phyloP scores from a whole-genome alignment of 2,797 vertebrate genomes.

The Paratrypauchen microcephalus region DNA sequence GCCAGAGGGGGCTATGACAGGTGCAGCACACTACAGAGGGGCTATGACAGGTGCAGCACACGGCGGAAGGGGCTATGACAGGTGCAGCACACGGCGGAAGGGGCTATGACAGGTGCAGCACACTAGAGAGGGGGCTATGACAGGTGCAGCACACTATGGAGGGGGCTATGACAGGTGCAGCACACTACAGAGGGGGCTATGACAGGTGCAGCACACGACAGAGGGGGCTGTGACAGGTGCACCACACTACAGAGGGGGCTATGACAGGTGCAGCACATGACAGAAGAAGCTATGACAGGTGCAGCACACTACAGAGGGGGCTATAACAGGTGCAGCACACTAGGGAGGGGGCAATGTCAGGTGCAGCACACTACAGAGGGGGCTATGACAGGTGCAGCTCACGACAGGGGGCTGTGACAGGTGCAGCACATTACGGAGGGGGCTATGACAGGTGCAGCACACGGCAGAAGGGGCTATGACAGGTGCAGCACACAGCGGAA shows the following conservation, averaged over 20 bases:
- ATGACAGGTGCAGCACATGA: not conserved
- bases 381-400: not conserved
- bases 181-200: not conserved
- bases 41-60: not conserved
- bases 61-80: not conserved
- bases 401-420: not conserved
- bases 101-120: not conserved
- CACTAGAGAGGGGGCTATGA: not conserved
- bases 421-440: not conserved
- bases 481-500: not conserved
- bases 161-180: not conserved
- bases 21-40: constrained; percentile 27
- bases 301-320: constrained; percentile 19
- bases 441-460: not conserved
- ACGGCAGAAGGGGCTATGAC: not conserved
- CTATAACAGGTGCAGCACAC: constrained; percentile 73
- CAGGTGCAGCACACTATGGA: not conserved
- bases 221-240: not conserved
- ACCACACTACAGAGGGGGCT: not conserved
- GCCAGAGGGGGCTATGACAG: constrained; percentile 79
- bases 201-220: not conserved
- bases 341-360: not conserved
- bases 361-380: too few species aligned
- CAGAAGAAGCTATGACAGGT: not conserved
- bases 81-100: not conserved